phyloP scores from a whole-genome alignment of 2,797 vertebrate species.

The Clarias laeviceps region DNA sequence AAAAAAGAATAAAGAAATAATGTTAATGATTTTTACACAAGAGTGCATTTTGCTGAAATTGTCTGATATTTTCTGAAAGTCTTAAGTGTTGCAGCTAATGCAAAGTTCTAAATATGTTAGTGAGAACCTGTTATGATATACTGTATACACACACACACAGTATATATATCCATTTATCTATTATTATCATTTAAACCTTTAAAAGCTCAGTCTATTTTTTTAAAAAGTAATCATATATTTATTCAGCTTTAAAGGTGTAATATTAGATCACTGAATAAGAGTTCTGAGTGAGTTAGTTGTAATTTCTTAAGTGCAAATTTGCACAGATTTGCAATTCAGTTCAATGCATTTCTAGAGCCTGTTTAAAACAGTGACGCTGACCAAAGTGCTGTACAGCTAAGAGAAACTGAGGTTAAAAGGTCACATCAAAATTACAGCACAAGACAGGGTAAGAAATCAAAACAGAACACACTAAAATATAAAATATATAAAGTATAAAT shows the following conservation, averaged over 20 bases:
- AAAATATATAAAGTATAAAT: too few species aligned
- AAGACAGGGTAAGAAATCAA: too few species aligned
- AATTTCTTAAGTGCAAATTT: not conserved
- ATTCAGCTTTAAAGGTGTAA: not conserved
- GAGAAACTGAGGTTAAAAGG: too few species aligned
- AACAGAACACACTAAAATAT: too few species aligned
- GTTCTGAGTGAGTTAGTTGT: not conserved
- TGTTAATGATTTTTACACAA: not conserved
- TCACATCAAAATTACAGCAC: too few species aligned
- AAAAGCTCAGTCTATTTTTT: not conserved
- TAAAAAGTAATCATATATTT: not conserved
- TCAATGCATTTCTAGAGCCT: too few species aligned
- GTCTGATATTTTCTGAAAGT: not conserved
- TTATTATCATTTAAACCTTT: not conserved
- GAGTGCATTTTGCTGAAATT: not conserved
- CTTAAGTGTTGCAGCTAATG: too few species aligned
- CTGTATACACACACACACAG: too few species aligned
- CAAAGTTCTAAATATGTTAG: too few species aligned
- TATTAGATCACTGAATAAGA: not conserved
- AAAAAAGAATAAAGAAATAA: slow-evolving; percentile 10
- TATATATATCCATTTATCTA: not conserved
- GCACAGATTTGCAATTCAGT: not conserved
- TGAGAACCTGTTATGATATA: too few species aligned
- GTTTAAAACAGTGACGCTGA: too few species aligned
- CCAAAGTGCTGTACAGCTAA: too few species aligned